phyloP scores from a whole-genome alignment of 2,888 invertebrate genomes.

The Lysandra coridon region DNA sequence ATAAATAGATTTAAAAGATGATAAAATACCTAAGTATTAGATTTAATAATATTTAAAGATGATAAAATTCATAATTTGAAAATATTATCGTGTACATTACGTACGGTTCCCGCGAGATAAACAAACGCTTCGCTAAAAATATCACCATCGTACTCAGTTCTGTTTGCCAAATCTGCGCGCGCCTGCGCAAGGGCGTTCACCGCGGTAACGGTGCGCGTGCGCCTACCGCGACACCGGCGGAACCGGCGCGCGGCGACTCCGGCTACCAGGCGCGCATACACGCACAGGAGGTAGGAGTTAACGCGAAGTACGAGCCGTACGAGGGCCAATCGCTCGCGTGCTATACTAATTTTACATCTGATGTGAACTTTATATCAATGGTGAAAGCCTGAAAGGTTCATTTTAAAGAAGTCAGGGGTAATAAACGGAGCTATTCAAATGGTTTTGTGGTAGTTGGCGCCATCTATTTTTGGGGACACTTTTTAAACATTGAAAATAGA shows the following conservation, averaged over 20 bases:
- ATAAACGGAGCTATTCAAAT: neutral
- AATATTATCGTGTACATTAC: too few species aligned
- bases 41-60: too few species aligned
- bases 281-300: neutral
- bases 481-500: neutral
- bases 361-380: neutral
- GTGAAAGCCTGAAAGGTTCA: neutral
- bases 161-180: too few species aligned
- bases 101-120: too few species aligned
- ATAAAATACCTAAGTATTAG: too few species aligned
- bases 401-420: neutral
- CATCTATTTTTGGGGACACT: neutral
- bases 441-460: neutral
- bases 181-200: constrained; percentile 42
- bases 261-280: neutral
- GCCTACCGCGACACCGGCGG: constrained; percentile 26
- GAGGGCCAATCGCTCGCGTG: neutral
- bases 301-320: neutral
- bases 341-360: neutral
- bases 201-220: constrained; percentile 60
- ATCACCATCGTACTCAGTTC: too few species aligned
- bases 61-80: too few species aligned
- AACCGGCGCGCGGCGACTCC: constrained; percentile 18
- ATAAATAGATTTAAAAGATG: too few species aligned
- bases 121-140: too few species aligned